Evolutionary conservation across 2,797 vertebrate genomes (phyloP).

Genomic region (Perodicticus potto): DNA sequence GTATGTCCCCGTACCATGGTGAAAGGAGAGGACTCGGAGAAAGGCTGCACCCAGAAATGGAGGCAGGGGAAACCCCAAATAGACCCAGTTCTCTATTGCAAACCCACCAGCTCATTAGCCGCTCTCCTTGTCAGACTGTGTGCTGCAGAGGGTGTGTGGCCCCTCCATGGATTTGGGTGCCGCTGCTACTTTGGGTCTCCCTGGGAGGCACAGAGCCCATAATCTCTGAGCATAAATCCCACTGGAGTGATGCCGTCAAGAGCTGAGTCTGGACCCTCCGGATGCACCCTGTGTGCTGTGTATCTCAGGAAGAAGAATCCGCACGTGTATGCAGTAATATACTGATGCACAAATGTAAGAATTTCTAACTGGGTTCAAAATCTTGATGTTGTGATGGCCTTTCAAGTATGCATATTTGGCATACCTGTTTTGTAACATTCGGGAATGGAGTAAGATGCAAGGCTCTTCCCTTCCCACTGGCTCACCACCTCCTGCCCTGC

Average conservation of each 20-base stretch:
- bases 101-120: accelerated
- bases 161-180: accelerated
- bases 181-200: accelerated
- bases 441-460: too few relatives aligned
- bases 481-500: neutral
- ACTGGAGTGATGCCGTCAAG: accelerated
- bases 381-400: neutral
- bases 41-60: accelerated
- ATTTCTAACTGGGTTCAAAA: neutral
- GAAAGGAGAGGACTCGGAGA: accelerated
- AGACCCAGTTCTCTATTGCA: neutral
- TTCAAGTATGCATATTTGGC: too few relatives aligned
- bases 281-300: accelerated
- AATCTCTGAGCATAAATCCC: neutral
- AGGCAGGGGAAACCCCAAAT: accelerated
- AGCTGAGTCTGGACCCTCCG: accelerated
- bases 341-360: accelerated
- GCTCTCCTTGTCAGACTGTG: too few relatives aligned
- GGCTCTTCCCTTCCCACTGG: accelerated
- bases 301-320: neutral
- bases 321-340: accelerated
- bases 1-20: accelerated
- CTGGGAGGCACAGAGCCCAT: accelerated
- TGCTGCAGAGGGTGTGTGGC: accelerated
- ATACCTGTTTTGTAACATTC: accelerated